Percentiles rank a stretch among this genome's conserved stretches.
Conservation (phyloP, 2,113 vertebrate genomes). For the Ornithorhynchus anatinus region DNA sequence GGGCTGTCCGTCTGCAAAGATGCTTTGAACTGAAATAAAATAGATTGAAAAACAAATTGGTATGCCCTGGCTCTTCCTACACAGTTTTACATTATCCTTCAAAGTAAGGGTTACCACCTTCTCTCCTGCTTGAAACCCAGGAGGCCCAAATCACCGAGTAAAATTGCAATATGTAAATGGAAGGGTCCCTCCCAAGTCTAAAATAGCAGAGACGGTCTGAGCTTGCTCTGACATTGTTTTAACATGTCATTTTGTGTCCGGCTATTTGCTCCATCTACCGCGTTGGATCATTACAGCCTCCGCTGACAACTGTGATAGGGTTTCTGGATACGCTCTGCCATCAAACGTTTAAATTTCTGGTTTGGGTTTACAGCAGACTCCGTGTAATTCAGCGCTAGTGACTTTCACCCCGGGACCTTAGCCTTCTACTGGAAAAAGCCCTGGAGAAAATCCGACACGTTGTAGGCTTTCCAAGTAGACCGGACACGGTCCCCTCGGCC, state of each 20-base stretch:
- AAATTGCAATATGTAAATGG: conserved; percentile 18
- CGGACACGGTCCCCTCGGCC: too few relatives aligned
- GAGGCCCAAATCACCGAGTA: conserved; percentile 24
- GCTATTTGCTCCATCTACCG: conserved; percentile 12
- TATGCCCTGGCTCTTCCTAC: conserved; percentile 27
- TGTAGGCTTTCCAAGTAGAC: too few relatives aligned
- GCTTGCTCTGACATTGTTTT: conserved; percentile 27
- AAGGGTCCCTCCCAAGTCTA: conserved; percentile 41
- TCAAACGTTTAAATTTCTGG: background rate
- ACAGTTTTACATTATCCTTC: conserved; percentile 38
- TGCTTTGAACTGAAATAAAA: conserved; percentile 60
- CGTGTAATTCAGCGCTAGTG: too few relatives aligned
- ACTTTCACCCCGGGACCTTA: too few relatives aligned
- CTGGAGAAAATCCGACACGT: too few relatives aligned
- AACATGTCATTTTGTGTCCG: background rate
- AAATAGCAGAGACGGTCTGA: conserved; percentile 40
- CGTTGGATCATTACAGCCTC: background rate
- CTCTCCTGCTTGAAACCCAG: conserved; percentile 25
- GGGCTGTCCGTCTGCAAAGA: conserved; percentile 11
- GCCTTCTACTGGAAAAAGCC: too few relatives aligned
- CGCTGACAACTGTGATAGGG: conserved; percentile 3
- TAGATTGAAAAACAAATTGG: conserved; percentile 46
- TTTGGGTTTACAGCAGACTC: too few relatives aligned
- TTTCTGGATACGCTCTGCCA: conserved; percentile 3
- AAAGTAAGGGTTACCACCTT: conserved; percentile 27